Evolutionary conservation across 35 echinoderm and acorn worm genomes (phyloP), one percentile per base, ranked within the genome.

Genomic region (Hemicentrotus pulcherrimus): DNA sequence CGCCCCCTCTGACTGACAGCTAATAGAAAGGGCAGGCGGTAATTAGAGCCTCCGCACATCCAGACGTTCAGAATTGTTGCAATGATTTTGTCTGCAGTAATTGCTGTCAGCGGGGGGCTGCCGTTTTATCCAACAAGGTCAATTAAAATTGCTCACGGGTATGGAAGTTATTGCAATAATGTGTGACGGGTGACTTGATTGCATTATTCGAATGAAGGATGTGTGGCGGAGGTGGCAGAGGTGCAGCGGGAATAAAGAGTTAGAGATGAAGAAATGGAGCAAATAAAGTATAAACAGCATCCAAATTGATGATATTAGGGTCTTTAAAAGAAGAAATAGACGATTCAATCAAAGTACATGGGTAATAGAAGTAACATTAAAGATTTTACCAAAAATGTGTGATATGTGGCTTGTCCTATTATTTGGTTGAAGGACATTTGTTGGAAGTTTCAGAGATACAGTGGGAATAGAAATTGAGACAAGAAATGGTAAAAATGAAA

Each of bases 51-150:
- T 13, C 50, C 50, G 50, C 50, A 55, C 50, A 55, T 55, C 50
- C 50, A 55, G 50, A 55, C 50, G 15, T 18, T 22, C 65, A 78
- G 65, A 15, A 78, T 78, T 78, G 65, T 78, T 78, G 65, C 65
- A 78, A 78, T 78, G 65, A 30, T 78, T 78, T 78, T 78, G 65
- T 78, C 65, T 78, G 28, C 19, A 28, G 65, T 78, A 78, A 78
- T 78, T 78, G 65, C 65, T 78, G 65, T 78, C 65, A 78, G 65
- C 65, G 19, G 65, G 65, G 28, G 65, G 65, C 65, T 78, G 24
- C 65, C 19, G 65, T 78, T 78, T 78, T 78, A 78, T 78, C 65
- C 65, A 78, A 78, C 24, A 78, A 78, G 65, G 65, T 78, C 65
- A 78, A 78, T 78, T 78, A 78, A 78, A 78, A 78, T n/a, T 78